Evolutionary conservation across 2,113 vertebrate genomes (phyloP).

Genomic region (Perca schrenkii): DNA sequence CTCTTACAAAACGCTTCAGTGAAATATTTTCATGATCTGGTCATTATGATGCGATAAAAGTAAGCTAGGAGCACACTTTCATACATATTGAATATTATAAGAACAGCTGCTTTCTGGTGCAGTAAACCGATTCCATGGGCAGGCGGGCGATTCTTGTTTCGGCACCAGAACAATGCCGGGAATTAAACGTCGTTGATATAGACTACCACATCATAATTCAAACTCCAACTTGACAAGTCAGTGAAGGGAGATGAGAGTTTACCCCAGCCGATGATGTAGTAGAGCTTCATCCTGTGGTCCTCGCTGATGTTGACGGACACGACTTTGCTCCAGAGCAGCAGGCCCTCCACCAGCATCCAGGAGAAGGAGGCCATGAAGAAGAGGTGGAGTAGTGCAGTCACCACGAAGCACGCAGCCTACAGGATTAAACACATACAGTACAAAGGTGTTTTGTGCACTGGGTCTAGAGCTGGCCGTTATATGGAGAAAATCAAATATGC

Average conservation of each 20-base stretch:
- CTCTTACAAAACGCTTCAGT: too few relatives aligned
- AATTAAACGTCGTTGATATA: too few relatives aligned
- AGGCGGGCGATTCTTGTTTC: too few relatives aligned
- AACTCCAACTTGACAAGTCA: neutral
- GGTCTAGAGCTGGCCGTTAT: too few relatives aligned
- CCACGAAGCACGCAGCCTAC: slow-evolving; percentile 86
- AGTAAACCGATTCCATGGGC: too few relatives aligned
- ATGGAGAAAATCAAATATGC: too few relatives aligned
- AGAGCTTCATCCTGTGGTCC: slow-evolving; percentile 89
- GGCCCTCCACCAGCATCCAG: slow-evolving; percentile 95
- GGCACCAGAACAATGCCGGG: too few relatives aligned
- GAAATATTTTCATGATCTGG: too few relatives aligned
- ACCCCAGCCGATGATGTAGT: slow-evolving; percentile 92
- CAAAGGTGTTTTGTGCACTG: neutral
- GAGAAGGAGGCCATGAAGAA: slow-evolving; percentile 94
- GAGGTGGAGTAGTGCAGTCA: slow-evolving; percentile 90
- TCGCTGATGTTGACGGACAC: slow-evolving; percentile 91
- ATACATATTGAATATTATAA: too few relatives aligned
- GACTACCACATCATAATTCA: neutral
- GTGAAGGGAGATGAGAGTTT: slow-evolving; percentile 28
- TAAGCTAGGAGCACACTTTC: too few relatives aligned
- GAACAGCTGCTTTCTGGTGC: too few relatives aligned
- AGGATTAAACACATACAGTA: neutral
- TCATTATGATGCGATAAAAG: too few relatives aligned
- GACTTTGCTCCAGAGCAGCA: slow-evolving; percentile 95